Evolutionary conservation across 2,797 vertebrate genomes (phyloP).

Genomic region (Rhyacichthys aspro): DNA sequence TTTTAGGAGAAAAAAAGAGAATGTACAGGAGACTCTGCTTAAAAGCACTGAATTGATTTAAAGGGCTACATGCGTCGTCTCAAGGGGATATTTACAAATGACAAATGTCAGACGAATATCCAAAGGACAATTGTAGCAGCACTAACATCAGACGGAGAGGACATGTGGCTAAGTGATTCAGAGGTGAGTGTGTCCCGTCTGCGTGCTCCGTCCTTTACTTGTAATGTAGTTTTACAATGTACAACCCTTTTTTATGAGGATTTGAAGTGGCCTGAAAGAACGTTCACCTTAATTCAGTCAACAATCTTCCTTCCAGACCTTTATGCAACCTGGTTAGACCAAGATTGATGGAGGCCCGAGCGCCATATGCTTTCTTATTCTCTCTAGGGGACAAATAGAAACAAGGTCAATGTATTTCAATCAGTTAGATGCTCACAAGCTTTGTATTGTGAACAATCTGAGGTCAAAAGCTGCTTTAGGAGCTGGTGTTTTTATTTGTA

Average conservation of each 20-base stretch:
- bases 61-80: slow-evolving; percentile 14
- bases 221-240: slow-evolving; percentile 32
- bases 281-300: slow-evolving; percentile 28
- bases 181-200: slow-evolving; percentile 21
- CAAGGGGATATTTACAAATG: slow-evolving; percentile 39
- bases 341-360: slow-evolving; percentile 32
- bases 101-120: slow-evolving; percentile 51
- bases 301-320: slow-evolving; percentile 7
- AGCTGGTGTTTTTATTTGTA: slow-evolving; percentile 1
- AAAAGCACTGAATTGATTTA: slow-evolving; percentile 48
- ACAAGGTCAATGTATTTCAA: slow-evolving; percentile 33
- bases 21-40: slow-evolving; percentile 20
- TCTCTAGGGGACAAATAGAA: slow-evolving; percentile 18
- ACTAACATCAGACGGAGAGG: slow-evolving; percentile 34
- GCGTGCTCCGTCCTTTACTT: slow-evolving; percentile 1
- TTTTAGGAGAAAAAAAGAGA: slow-evolving; percentile 24
- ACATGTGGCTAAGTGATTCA: slow-evolving; percentile 32
- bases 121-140: slow-evolving; percentile 27
- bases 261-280: slow-evolving; percentile 15
- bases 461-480: slow-evolving; percentile 6
- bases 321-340: slow-evolving; percentile 27
- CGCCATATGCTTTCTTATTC: slow-evolving; percentile 18
- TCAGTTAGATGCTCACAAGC: slow-evolving; percentile 10
- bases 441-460: slow-evolving; percentile 12
- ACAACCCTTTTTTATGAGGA: slow-evolving; percentile 16